These are phyloP conservation scores for Girardia tigrina DNA, from an alignment of 2,888 invertebrate genomes.

Conservation along the genomic window DNA sequence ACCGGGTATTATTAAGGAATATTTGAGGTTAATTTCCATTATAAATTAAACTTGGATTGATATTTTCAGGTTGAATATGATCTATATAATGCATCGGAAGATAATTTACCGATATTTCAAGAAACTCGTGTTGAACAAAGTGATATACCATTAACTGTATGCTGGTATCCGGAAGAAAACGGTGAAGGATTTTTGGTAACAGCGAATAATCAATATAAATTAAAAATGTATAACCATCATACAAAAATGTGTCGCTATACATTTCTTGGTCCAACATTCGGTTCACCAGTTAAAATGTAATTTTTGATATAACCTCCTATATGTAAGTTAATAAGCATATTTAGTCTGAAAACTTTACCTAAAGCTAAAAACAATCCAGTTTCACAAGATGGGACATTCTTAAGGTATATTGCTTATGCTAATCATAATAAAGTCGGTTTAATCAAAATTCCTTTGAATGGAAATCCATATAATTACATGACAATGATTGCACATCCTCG, in stretches of 20 bases:
- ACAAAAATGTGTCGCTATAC: conserved; percentile 60
- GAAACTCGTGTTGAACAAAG: conserved; percentile 58
- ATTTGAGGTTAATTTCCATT: too few relatives aligned
- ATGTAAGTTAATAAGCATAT: background rate
- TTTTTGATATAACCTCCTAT: background rate
- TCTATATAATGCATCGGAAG: conserved; percentile 43
- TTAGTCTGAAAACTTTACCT: background rate
- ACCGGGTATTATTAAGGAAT: too few relatives aligned
- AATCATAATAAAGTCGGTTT: conserved; percentile 55
- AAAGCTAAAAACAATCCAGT: background rate
- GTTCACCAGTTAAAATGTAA: conserved; percentile 30
- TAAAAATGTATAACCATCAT: conserved; percentile 58
- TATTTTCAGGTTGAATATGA: conserved; percentile 48
- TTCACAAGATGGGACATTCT: background rate
- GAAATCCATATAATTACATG: conserved; percentile 59
- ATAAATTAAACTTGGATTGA: too few relatives aligned
- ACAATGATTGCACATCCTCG: conserved; percentile 58
- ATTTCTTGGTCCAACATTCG: conserved; percentile 58
- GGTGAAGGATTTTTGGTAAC: conserved; percentile 54
- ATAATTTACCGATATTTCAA: conserved; percentile 48
- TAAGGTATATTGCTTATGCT: background rate
- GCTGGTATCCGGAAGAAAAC: conserved; percentile 52
- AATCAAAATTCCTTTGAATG: conserved; percentile 60
- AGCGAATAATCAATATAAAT: conserved; percentile 60
- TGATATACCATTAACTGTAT: conserved; percentile 55